These are phyloP conservation scores for Telmatochromis brichardi DNA, from an alignment of 2,113 vertebrate species.

Conservation along the genomic window DNA sequence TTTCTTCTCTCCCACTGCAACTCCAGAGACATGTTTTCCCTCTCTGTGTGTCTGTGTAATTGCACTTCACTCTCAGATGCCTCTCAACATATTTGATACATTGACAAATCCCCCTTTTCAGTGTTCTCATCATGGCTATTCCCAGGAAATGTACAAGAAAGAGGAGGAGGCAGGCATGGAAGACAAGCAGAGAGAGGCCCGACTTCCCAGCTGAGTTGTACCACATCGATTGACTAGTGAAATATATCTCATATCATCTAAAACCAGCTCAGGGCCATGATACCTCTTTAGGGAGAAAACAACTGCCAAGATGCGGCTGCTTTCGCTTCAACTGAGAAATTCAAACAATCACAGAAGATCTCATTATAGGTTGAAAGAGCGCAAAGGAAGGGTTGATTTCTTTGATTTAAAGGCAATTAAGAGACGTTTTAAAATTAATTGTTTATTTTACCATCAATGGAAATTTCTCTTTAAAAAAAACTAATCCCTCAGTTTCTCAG, in stretches of 20 bases:
- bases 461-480: neutral
- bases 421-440: constrained; percentile 13
- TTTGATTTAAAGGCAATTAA: constrained; percentile 33
- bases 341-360: neutral
- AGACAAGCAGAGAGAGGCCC: constrained; percentile 44
- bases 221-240: constrained; percentile 67
- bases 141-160: constrained; percentile 55
- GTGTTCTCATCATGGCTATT: constrained; percentile 60
- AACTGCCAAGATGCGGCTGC: constrained; percentile 35
- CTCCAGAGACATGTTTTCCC: constrained; percentile 36
- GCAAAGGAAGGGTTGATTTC: neutral
- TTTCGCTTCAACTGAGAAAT: neutral
- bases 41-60: constrained; percentile 49
- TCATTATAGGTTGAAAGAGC: neutral
- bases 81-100: constrained; percentile 61
- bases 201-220: constrained; percentile 56
- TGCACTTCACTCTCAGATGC: constrained; percentile 60
- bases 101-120: constrained; percentile 61
- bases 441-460: constrained; percentile 8
- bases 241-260: constrained; percentile 66
- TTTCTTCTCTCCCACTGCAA: constrained; percentile 8
- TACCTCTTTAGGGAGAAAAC: constrained; percentile 56
- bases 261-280: constrained; percentile 49
- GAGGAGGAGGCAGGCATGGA: constrained; percentile 29
- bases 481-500: neutral